A percentile compares a stretch with the other conserved stretches of the same genome.
Conservation (phyloP, 2,113 vertebrate genomes). For the Microtus pennsylvanicus region DNA sequence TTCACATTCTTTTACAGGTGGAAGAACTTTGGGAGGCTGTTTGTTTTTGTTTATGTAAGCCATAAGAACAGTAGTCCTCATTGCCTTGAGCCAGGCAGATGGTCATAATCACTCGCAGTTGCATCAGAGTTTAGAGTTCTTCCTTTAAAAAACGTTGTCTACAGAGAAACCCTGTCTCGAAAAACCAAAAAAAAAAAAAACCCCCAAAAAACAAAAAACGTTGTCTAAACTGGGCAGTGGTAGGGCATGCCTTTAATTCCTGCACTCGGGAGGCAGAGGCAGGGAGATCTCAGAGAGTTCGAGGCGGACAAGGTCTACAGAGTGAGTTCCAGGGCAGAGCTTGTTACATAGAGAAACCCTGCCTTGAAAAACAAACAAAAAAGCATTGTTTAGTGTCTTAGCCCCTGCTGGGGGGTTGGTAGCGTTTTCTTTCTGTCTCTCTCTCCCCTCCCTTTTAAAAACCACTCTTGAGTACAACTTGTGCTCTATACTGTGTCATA, state of each 20-base stretch:
- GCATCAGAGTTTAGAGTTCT: neutral
- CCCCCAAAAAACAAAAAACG: neutral
- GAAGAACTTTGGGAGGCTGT: constrained; percentile 25
- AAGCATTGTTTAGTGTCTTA: neutral
- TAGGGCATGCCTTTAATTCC: too few relatives aligned
- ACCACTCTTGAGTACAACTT: constrained; percentile 11
- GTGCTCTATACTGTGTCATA: constrained; percentile 10
- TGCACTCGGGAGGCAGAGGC: too few relatives aligned
- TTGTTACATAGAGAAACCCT: too few relatives aligned
- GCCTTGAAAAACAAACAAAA: neutral
- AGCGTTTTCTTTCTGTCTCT: neutral
- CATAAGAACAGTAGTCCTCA: constrained; percentile 12
- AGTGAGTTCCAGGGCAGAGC: too few relatives aligned
- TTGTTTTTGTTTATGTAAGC: constrained; percentile 45
- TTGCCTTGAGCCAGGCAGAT: neutral
- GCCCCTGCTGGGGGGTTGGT: neutral
- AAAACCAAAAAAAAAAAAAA: too few relatives aligned
- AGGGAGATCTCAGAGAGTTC: too few relatives aligned
- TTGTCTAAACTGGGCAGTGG: too few relatives aligned
- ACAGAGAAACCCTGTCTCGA: too few relatives aligned
- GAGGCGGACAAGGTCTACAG: too few relatives aligned
- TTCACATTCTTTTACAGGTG: constrained; percentile 38
- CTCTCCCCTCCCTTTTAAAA: neutral
- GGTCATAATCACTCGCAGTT: neutral
- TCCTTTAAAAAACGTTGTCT: neutral